These are phyloP conservation scores for Amyelois transitella DNA, from an alignment of 1,140 invertebrate genomes.

Conservation along the genomic window DNA sequence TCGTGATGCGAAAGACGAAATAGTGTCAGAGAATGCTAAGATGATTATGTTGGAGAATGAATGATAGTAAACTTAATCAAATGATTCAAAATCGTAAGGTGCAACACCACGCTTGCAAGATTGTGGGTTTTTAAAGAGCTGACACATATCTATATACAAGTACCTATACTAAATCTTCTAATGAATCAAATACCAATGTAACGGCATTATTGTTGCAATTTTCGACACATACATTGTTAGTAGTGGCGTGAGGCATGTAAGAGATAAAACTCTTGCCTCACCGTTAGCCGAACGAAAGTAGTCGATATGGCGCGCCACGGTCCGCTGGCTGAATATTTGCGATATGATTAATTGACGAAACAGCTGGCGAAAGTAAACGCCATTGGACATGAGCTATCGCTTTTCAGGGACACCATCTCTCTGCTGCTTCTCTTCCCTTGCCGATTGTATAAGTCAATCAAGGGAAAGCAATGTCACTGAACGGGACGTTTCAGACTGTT, in stretches of 20 bases:
- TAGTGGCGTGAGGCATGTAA: background rate
- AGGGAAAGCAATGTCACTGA: too few relatives aligned
- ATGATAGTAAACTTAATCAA: background rate
- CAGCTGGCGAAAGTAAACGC: background rate
- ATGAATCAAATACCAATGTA: background rate
- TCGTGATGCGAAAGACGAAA: too few relatives aligned
- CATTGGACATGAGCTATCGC: background rate
- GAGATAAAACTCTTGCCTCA: background rate
- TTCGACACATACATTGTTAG: background rate
- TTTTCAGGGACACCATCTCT: background rate
- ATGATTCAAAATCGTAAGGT: background rate
- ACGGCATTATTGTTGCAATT: background rate
- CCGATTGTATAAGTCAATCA: too few relatives aligned
- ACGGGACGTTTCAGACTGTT: too few relatives aligned
- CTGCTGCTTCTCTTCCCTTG: too few relatives aligned
- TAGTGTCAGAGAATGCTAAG: too few relatives aligned
- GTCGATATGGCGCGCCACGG: background rate
- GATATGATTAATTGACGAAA: constrained; percentile 8
- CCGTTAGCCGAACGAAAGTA: background rate
- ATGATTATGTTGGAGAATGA: background rate
- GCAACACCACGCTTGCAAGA: background rate
- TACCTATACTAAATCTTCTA: background rate
- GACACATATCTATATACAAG: background rate
- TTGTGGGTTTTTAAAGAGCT: background rate
- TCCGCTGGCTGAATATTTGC: constrained; percentile 6